Base-by-base conservation (phyloP, 1,140 invertebrate genomes). In the Vanessa tameamea region DNA sequence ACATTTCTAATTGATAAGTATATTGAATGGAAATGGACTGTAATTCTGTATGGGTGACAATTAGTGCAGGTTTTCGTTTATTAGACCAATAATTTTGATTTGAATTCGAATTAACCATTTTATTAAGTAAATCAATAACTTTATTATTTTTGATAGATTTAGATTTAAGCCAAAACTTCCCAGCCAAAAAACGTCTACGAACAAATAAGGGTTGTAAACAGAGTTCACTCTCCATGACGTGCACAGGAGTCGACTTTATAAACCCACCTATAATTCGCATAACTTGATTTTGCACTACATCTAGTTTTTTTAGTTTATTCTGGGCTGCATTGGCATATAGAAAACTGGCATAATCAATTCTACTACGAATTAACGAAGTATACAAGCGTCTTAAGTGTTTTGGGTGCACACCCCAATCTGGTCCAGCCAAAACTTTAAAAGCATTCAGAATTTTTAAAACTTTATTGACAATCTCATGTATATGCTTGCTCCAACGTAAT, bases 191-290 rank as follows among this genome's bases (percentile, higher is more conserved):
- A 67, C 50, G 43, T 64, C 79, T 65, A 12, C 80, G 51, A 53
- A 79, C 20, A 69, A 47, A 47, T 16, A 79, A 57, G 6, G 78
- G 74, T 12, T 55, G 65, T 13, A 82, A n/a, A 75, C 71, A 66
- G 2, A 79, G n/a, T 47, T 81, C 79, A 53, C 63, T 76, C 43
- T 78, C 79, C 79, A 81, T 81, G 1, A 78, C 76, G 37, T 80
- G 76, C 23, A 78, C 69, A n/a, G 73, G 79, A 14, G 74, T 76
- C 47, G 31, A 71, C 57, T 43, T 73, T 47, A 81, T 75, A 81
- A 51, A 51, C 11, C 48, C 48, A 9, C 72, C 73, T 9, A 64
- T 73, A 51, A 75, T 67, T 1, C 76, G 47, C 26, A 75, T 51
- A 11, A 12, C 48, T 51, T 51, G 48, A 51, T 51, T 51, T 51